Base-by-base conservation (phyloP, 1,140 invertebrate genomes). In the Hyles vespertilio region DNA sequence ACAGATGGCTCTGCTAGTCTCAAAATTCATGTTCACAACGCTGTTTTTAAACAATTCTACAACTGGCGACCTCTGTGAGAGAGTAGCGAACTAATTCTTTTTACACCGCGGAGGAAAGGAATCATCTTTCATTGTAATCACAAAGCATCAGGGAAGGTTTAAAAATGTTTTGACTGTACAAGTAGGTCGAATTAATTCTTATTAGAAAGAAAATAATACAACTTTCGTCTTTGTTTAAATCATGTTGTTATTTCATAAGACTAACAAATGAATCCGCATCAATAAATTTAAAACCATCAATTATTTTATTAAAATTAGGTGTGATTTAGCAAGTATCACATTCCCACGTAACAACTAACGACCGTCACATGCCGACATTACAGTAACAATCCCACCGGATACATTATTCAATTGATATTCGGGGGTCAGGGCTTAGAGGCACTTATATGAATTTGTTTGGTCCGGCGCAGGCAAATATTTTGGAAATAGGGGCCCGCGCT, bases 361-460 rank as follows among this genome's bases (percentile, higher is more conserved):
- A 22, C 22, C 5, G 43, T 36, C 34, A 53, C 5, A 59, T 9
- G 10, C 44, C 44, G 9, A 45, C 62, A 65, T 65, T 65, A 59
- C 63, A 70, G 67, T 59, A 32, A 49, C 36, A 43, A 32, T 36
- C n/a, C 22, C 55, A 59, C 50, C 60, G 55, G 67, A 68, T 54
- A 54, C 53, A 77, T 73, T 71, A 74, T 74, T 74, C 71, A 74
- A 74, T 74, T 72, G 59, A 63, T 51, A 54, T 63, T 73, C 57
- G 63, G 67, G 66, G 72, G 63, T 56, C 49, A 60, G 22, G 22
- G 22, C 22, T 22, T 22, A 22, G 22, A 43, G 46, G 63, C 74
- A 74, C 74, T 74, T 65, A 73, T 11, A 56, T 67, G 34, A 63
- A 74, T 72, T 74, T 73, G 74, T 74, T 69, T 73, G 70, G 70